phyloP scores from a whole-genome alignment of 37 sponge, comb jelly and placozoan genomes.

The Halichondria panicea region DNA sequence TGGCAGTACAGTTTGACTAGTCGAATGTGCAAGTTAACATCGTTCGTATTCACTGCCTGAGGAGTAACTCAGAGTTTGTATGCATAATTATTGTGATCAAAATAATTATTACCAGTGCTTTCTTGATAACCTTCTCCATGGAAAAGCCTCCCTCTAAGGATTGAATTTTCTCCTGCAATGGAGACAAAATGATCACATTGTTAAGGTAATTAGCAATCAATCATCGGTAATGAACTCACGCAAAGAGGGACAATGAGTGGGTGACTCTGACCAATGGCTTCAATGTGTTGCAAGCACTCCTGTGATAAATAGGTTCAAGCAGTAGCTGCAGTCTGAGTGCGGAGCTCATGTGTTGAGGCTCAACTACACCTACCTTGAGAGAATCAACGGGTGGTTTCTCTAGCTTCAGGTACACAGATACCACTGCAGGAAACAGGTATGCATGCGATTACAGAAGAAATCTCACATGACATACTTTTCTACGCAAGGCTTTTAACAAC shows the following conservation, averaged over 20 bases:
- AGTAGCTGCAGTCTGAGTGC: background rate
- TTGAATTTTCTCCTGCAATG: slow-evolving; percentile 7
- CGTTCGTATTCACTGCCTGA: slow-evolving; percentile 1
- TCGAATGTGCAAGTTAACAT: slow-evolving; percentile 27
- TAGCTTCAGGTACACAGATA: slow-evolving; percentile 36
- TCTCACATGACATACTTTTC: background rate
- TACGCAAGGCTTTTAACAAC: too few species aligned
- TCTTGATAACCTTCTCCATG: slow-evolving; percentile 12
- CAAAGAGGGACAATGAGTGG: slow-evolving; percentile 13
- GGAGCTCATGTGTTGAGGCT: background rate
- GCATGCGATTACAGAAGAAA: background rate
- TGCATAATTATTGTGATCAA: too few species aligned
- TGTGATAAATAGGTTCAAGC: background rate
- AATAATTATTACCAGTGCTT: slow-evolving; percentile 13
- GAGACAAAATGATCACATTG: background rate
- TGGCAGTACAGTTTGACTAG: slow-evolving; percentile 18
- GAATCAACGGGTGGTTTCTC: slow-evolving; percentile 18
- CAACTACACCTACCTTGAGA: slow-evolving; percentile 20
- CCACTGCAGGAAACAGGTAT: too few species aligned
- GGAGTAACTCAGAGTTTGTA: too few species aligned
- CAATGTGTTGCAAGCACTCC: slow-evolving; percentile 1
- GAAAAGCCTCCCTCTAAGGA: background rate
- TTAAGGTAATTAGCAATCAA: background rate
- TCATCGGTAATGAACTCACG: background rate
- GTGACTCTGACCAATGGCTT: slow-evolving; percentile 5